Evolutionary conservation across 2,113 vertebrate species (phyloP).

Genomic region (Cardinalis cardinalis): DNA sequence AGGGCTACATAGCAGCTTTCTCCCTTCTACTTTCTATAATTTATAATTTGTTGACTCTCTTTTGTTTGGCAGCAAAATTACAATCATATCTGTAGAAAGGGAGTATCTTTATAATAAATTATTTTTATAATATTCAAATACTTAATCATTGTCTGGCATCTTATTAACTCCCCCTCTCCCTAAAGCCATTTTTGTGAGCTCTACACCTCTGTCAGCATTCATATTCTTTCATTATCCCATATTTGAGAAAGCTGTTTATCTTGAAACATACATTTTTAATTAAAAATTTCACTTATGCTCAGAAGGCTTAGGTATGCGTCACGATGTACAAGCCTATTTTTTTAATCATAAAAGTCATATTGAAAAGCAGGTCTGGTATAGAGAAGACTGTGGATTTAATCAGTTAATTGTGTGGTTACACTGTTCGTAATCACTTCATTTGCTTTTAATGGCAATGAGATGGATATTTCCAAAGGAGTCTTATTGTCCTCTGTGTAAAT

Average conservation of each 20-base stretch:
- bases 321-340: not conserved
- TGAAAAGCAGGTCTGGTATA: constrained; percentile 11
- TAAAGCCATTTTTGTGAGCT: not conserved
- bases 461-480: constrained; percentile 51
- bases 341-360: not conserved
- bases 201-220: not conserved
- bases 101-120: not conserved
- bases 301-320: constrained; percentile 7
- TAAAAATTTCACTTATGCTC: constrained; percentile 33
- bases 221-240: constrained; percentile 16
- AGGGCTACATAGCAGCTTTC: not conserved
- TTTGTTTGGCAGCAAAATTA: not conserved
- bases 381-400: constrained; percentile 39
- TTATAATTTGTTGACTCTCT: not conserved
- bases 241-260: constrained; percentile 9
- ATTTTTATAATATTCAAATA: not conserved
- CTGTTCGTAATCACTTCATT: constrained; percentile 50
- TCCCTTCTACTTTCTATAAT: not conserved
- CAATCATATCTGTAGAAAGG: not conserved
- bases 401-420: constrained; percentile 46
- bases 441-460: constrained; percentile 56
- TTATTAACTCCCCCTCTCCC: not conserved
- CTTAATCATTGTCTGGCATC: not conserved
- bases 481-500: constrained; percentile 25
- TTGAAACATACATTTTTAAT: constrained; percentile 47